A percentile compares a stretch with the other conserved stretches of the same genome.
These are phyloP conservation scores for Pentamera pediparva DNA, from an alignment of 53 echinoderm and acorn worm genomes.

Conservation along the genomic window DNA sequence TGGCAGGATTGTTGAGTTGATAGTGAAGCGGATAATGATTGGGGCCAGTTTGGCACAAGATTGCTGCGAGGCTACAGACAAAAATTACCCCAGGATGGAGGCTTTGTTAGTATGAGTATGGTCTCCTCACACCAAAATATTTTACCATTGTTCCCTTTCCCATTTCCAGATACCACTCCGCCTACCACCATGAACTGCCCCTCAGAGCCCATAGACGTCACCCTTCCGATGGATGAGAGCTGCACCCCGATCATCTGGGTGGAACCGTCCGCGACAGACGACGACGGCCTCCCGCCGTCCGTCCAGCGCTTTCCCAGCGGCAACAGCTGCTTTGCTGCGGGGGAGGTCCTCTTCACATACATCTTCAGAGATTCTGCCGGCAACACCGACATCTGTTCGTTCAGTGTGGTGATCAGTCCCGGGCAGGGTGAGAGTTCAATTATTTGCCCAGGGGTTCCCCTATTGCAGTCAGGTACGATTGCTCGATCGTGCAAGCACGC, in stretches of 20 bases:
- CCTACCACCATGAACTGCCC: slow-evolving; percentile 28
- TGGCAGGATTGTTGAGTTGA: too few relatives aligned
- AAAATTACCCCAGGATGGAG: too few relatives aligned
- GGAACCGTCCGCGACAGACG: slow-evolving; percentile 53
- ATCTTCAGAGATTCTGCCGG: slow-evolving; percentile 43
- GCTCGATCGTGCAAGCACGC: too few relatives aligned
- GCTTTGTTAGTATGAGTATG: too few relatives aligned
- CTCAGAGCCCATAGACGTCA: slow-evolving; percentile 13
- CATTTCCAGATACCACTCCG: slow-evolving; percentile 5
- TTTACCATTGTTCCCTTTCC: neutral
- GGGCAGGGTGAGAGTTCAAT: slow-evolving; percentile 18
- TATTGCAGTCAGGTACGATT: too few relatives aligned
- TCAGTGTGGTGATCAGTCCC: slow-evolving; percentile 38
- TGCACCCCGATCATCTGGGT: slow-evolving; percentile 43
- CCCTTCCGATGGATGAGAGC: neutral
- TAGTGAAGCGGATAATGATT: too few relatives aligned
- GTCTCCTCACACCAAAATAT: neutral
- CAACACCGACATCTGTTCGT: slow-evolving; percentile 43
- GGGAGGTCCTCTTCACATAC: slow-evolving; percentile 51
- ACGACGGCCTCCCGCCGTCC: slow-evolving; percentile 25
- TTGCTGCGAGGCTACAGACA: too few relatives aligned
- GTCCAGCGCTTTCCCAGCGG: slow-evolving; percentile 14
- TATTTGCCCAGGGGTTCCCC: too few relatives aligned
- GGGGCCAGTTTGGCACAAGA: too few relatives aligned
- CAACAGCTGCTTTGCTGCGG: slow-evolving; percentile 23